These are phyloP conservation scores for Neria commutata DNA, from an alignment of 2,888 invertebrate genomes.

Conservation along the genomic window DNA sequence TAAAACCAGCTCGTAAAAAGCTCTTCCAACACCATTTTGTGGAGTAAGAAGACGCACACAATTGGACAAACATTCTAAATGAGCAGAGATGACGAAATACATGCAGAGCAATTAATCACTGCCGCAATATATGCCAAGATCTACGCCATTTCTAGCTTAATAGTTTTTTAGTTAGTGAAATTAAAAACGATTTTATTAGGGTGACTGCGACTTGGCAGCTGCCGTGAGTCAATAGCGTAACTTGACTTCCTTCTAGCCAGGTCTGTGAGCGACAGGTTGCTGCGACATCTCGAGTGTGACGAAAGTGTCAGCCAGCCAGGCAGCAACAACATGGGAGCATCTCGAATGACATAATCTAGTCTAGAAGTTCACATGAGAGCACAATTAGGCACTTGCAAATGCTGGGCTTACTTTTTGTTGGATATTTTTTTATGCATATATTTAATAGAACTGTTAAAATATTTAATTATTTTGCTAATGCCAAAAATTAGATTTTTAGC, in stretches of 20 bases:
- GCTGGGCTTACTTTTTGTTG: no score
- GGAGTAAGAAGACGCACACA: no score
- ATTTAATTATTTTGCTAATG: neutral
- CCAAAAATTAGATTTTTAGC: neutral
- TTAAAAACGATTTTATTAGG: neutral
- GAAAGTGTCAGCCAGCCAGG: conserved; percentile 36
- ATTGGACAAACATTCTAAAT: no score
- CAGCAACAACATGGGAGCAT: conserved; percentile 16
- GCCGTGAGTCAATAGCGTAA: neutral
- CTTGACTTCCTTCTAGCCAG: neutral
- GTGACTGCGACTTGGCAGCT: neutral
- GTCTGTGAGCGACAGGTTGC: no score
- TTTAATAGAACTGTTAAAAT: neutral
- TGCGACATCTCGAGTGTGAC: conserved; percentile 47
- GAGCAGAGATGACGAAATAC: no score
- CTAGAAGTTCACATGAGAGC: no score
- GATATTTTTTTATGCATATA: no score
- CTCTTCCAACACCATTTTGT: no score
- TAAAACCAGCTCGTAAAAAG: no score
- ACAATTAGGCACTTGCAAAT: no score
- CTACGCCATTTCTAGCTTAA: neutral
- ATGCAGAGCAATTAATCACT: neutral
- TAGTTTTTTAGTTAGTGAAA: neutral
- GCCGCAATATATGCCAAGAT: neutral
- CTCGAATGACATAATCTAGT: conserved; percentile 49